phyloP scores from a whole-genome alignment of 2,888 invertebrate species.

The Zelleria hepariella region DNA sequence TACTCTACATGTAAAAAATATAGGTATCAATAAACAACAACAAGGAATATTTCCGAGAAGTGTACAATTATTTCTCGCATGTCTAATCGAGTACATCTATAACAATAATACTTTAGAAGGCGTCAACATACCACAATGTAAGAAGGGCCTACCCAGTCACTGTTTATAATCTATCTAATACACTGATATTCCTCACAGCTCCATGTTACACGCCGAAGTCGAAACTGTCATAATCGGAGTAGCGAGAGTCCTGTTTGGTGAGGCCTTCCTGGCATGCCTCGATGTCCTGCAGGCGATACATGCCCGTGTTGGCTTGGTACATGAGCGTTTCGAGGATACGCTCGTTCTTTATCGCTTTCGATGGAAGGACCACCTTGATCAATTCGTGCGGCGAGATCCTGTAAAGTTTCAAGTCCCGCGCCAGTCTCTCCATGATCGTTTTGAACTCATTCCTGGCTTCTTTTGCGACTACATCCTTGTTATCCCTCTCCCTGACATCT shows the following conservation, averaged over 20 bases:
- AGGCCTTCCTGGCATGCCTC: constrained; percentile 89
- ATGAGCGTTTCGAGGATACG: constrained; percentile 91
- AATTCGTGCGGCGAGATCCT: constrained; percentile 94
- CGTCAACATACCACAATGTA: constrained; percentile 58
- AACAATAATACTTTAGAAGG: constrained; percentile 72
- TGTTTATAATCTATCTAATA: constrained; percentile 63
- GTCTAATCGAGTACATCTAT: constrained; percentile 65
- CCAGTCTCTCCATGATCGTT: constrained; percentile 92
- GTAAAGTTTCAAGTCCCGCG: constrained; percentile 89
- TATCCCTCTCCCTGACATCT: no score
- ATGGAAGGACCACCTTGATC: constrained; percentile 92
- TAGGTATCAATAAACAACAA: constrained; percentile 71
- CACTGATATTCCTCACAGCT: constrained; percentile 68
- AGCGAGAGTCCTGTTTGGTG: constrained; percentile 90
- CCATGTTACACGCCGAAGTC: constrained; percentile 77
- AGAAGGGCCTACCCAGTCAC: constrained; percentile 55
- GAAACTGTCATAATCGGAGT: constrained; percentile 86
- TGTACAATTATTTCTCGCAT: constrained; percentile 67
- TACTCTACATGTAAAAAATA: constrained; percentile 70
- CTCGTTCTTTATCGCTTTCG: constrained; percentile 94
- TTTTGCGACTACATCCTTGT: no score
- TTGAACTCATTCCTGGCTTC: constrained; percentile 92
- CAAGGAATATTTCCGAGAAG: constrained; percentile 63
- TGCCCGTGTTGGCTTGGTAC: constrained; percentile 94
- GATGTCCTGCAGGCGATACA: constrained; percentile 91